A percentile compares a stretch with the other conserved stretches of the same genome.
Conservation (phyloP, 35 echinoderm and acorn worm species). For the Amphiura filiformis region DNA sequence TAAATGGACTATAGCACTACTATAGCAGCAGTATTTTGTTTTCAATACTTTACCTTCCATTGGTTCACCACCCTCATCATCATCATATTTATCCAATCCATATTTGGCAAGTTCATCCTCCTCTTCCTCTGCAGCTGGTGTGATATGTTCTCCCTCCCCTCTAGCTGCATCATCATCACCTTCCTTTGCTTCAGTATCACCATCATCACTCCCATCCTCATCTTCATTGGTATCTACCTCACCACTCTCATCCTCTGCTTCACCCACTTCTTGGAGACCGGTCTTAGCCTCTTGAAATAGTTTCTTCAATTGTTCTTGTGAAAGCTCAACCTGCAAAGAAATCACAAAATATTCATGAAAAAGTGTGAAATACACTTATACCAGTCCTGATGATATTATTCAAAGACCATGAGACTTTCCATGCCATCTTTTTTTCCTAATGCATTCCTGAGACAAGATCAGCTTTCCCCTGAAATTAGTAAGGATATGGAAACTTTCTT, state of each 20-base stretch:
- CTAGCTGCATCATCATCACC: background rate
- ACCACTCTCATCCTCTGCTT: background rate
- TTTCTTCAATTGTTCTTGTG: slow-evolving; percentile 31
- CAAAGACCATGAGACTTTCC: background rate
- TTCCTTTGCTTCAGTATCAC: background rate
- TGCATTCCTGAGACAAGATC: no score
- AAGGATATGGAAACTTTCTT: background rate
- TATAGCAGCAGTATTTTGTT: no score
- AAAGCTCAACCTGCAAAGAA: slow-evolving; percentile 8
- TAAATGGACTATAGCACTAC: no score
- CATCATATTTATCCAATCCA: slow-evolving; percentile 63
- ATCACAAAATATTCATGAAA: background rate
- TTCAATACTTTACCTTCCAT: no score
- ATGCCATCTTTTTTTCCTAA: no score
- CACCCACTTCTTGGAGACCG: background rate
- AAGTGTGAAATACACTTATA: background rate
- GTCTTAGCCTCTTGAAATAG: slow-evolving; percentile 17
- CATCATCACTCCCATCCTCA: background rate
- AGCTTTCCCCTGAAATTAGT: background rate
- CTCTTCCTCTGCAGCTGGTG: background rate
- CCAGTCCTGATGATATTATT: background rate
- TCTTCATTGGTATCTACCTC: background rate
- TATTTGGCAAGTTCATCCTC: slow-evolving; percentile 52
- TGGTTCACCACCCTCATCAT: slow-evolving; percentile 24
- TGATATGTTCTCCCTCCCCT: no score